Evolutionary conservation across 1,140 invertebrate genomes (phyloP), one percentile per base, ranked within the genome.

Genomic region (Drosophila pseudoobscura): DNA sequence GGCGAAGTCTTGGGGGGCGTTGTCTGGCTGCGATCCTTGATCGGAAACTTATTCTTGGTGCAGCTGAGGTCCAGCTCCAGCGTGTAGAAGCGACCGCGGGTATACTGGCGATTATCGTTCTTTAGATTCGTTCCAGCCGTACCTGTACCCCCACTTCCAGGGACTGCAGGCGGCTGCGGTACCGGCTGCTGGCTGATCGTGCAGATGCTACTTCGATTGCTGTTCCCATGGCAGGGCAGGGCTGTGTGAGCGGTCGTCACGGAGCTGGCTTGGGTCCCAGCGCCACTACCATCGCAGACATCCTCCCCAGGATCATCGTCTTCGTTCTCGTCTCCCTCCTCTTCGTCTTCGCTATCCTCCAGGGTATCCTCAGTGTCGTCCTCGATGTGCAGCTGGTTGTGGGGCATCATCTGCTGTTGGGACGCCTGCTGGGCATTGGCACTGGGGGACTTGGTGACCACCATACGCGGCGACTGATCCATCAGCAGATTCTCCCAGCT

Each of bases 31-130:
- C 91, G 89, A 73, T 91, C 78, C 24, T 75, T 91, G 11, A 92
- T 91, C n/a, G 91, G 91, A 75, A 92, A 92, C 68, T 92, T 92
- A 56, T 92, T 92, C 24, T 87, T 90, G 15, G 91, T 91, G 69
- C 91, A 92, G 56, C 91, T 92, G 22, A 92, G 69, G 51, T 92
- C 91, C 26, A 91, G 59, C 44, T 91, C 89, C 15, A 91, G 46
- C 13, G 90, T 91, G 61, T 90, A 87, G 52, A 91, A 91, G 15
- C 91, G 84, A 13, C 91, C 91, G 20, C 89, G 62, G 6, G 20
- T 53, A 41, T 69, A 77, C 53, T 89, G 66, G 11, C 77, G 88
- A 55, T 89, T 89, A 15, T 90, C 82, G 51, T 89, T 90, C 15
- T 73, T 56, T n/a, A 78, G 26, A 45, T 47, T 77, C 2, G 55